Evolutionary conservation across 2,888 invertebrate genomes (phyloP).

Genomic region (Galeruca laticollis): DNA sequence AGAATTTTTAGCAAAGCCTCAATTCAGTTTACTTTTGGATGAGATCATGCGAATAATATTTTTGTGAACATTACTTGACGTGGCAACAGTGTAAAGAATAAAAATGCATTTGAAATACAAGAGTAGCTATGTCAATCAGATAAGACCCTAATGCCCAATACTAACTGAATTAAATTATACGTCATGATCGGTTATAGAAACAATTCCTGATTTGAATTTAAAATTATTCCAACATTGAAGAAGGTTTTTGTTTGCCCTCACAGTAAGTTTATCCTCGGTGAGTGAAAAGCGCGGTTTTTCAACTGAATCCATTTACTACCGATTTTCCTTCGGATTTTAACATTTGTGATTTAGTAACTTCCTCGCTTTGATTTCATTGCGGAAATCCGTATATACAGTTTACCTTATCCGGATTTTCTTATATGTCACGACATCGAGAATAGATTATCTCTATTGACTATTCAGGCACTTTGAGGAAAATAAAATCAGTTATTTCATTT

Average conservation of each 20-base stretch:
- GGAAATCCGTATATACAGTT: constrained; percentile 17
- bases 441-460: no score
- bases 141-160: constrained; percentile 59
- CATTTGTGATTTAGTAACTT: constrained; percentile 13
- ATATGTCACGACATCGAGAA: neutral
- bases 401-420: constrained; percentile 17
- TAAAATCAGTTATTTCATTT: no score
- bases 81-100: constrained; percentile 37
- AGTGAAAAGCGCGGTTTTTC: constrained; percentile 63
- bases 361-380: constrained; percentile 18
- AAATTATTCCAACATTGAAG: constrained; percentile 65
- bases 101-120: constrained; percentile 54
- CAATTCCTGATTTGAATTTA: constrained; percentile 64
- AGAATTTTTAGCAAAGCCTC: no score
- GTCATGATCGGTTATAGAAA: constrained; percentile 74
- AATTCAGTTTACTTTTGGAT: no score
- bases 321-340: constrained; percentile 37
- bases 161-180: constrained; percentile 74
- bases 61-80: neutral
- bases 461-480: no score
- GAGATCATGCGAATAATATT: no score
- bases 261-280: constrained; percentile 61
- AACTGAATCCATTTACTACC: constrained; percentile 60
- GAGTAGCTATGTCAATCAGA: constrained; percentile 54
- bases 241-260: constrained; percentile 53